These are phyloP conservation scores for Euwallacea fornicatus DNA, from an alignment of 1,140 invertebrate genomes.

Conservation along the genomic window DNA sequence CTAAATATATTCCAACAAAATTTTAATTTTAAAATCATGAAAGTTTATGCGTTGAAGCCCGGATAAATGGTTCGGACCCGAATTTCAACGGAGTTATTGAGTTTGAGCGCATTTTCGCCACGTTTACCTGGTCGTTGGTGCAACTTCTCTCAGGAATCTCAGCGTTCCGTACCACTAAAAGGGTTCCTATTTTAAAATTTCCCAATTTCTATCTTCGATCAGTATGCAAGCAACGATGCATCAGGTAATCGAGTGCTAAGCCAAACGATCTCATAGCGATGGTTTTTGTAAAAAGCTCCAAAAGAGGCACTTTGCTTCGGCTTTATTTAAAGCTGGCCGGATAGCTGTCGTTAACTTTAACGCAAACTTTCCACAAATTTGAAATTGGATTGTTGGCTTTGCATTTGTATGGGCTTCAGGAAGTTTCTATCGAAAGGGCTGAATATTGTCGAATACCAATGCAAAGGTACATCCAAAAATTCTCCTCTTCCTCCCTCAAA, in stretches of 20 bases:
- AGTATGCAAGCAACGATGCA: conserved; percentile 14
- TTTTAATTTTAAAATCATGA: too few relatives aligned
- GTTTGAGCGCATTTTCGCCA: too few relatives aligned
- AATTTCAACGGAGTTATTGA: too few relatives aligned
- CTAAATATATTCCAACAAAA: too few relatives aligned
- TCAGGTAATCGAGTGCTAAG: conserved; percentile 20
- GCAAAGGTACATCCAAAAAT: neutral
- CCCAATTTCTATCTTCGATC: neutral
- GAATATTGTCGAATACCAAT: neutral
- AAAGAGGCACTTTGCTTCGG: conserved; percentile 8
- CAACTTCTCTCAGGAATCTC: too few relatives aligned
- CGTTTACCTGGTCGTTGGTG: too few relatives aligned
- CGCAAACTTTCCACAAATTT: conserved; percentile 12
- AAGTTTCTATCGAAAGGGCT: conserved; percentile 4
- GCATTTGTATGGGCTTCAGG: conserved; percentile 1
- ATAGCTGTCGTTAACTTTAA: conserved; percentile 11
- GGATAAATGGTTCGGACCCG: too few relatives aligned
- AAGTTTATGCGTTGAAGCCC: too few relatives aligned
- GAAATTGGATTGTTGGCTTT: conserved; percentile 9
- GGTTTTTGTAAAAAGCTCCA: conserved; percentile 7
- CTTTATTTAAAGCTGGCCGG: conserved; percentile 20
- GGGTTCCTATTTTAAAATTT: too few relatives aligned
- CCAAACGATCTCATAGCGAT: conserved; percentile 1
- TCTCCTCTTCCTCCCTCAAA: neutral
- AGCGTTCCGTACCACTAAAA: too few relatives aligned